Evolutionary conservation across 2,113 vertebrate genomes (phyloP).

Genomic region (Phalacrocorax aristotelis): DNA sequence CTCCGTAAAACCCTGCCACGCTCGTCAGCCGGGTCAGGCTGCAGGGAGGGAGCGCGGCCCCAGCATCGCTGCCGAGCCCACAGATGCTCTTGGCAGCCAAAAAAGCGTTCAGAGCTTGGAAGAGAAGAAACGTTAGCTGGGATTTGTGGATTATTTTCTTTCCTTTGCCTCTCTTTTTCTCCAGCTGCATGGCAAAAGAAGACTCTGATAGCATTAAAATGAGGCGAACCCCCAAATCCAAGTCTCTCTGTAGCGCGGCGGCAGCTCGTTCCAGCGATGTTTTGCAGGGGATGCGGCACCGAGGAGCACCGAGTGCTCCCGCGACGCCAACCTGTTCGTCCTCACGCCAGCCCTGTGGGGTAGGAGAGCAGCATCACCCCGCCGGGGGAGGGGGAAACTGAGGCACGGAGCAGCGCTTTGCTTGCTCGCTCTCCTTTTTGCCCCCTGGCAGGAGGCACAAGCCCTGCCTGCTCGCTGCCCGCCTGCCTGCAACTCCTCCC

Average conservation of each 20-base stretch:
- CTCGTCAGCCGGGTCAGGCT: background rate
- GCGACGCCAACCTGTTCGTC: rapidly evolving
- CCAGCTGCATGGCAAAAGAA: background rate
- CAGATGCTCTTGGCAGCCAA: rapidly evolving
- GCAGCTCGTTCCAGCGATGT: rapidly evolving
- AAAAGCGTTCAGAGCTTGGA: background rate
- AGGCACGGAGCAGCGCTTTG: background rate
- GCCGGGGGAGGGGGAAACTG: background rate
- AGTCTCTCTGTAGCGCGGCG: rapidly evolving
- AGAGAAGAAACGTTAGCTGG: background rate
- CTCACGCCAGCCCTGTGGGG: constrained; percentile 1
- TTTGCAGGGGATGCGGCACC: background rate
- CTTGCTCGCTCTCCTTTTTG: background rate
- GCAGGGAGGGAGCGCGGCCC: background rate
- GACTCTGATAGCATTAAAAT: rapidly evolving
- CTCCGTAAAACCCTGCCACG: background rate
- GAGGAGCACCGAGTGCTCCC: background rate
- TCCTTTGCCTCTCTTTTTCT: background rate
- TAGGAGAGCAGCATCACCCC: constrained; percentile 2
- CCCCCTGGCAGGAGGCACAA: rapidly evolving
- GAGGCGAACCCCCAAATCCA: background rate
- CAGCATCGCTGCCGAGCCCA: background rate
- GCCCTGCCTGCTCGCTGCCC: background rate
- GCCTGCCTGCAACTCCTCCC: background rate
- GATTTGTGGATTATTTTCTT: background rate